Evolutionary conservation across 2,888 invertebrate genomes (phyloP).

Genomic region (Alloplasta piceator): DNA sequence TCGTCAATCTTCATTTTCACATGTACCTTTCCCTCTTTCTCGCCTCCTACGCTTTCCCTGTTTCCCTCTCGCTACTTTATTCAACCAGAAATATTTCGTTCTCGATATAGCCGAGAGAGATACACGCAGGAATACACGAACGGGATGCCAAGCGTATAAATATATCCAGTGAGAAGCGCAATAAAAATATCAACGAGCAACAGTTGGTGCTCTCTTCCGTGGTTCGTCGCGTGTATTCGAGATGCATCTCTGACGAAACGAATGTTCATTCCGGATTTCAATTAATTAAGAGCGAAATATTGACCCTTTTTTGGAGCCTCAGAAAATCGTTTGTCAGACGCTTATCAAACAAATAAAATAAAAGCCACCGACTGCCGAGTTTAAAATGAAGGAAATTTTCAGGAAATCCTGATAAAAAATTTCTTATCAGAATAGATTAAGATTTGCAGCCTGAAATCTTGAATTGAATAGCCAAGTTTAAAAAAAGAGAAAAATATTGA

Average conservation of each 20-base stretch:
- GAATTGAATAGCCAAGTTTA: no score
- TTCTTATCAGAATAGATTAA: no score
- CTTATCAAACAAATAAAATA: no score
- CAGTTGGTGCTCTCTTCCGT: slow-evolving; percentile 68
- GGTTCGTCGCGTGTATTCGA: slow-evolving; percentile 48
- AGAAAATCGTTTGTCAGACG: no score
- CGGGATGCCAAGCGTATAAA: slow-evolving; percentile 69
- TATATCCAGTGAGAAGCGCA: slow-evolving; percentile 74
- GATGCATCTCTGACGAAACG: slow-evolving; percentile 45
- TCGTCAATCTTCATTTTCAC: neutral
- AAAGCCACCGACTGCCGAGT: no score
- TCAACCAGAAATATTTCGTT: slow-evolving; percentile 76
- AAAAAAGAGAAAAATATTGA: no score
- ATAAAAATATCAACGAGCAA: slow-evolving; percentile 77
- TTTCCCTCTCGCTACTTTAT: slow-evolving; percentile 39
- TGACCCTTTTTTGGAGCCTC: no score
- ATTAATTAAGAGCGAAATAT: slow-evolving; percentile 32
- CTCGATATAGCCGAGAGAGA: slow-evolving; percentile 72
- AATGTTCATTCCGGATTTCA: slow-evolving; percentile 12
- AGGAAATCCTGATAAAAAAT: no score
- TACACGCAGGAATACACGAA: slow-evolving; percentile 28
- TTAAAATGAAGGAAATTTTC: no score
- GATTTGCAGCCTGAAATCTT: no score
- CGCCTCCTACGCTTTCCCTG: slow-evolving; percentile 9
- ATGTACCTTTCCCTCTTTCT: neutral